phyloP scores from a whole-genome alignment of 2,113 vertebrate species.

The Ptychochromis oligacanthus region DNA sequence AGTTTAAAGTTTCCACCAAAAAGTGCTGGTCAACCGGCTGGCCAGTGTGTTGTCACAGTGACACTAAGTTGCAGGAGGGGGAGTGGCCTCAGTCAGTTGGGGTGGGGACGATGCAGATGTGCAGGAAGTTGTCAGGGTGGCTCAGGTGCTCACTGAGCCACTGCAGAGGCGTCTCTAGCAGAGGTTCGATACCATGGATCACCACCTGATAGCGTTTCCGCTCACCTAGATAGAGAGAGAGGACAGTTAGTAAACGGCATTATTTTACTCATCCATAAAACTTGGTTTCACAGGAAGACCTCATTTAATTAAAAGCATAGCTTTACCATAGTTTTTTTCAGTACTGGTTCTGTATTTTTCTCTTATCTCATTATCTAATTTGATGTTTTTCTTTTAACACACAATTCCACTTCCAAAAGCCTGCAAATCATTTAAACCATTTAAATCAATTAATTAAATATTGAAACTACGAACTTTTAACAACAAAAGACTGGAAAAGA shows the following conservation, averaged over 20 bases:
- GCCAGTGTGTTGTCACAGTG: background rate
- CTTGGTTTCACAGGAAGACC: background rate
- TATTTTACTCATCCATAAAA: background rate
- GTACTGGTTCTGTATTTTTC: background rate
- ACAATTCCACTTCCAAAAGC: background rate
- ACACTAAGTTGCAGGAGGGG: background rate
- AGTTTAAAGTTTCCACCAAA: background rate
- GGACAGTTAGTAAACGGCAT: background rate
- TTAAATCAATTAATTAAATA: background rate
- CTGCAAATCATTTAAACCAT: background rate
- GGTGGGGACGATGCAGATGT: slow-evolving; percentile 90
- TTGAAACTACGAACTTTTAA: background rate
- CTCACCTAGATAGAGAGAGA: slow-evolving; percentile 81
- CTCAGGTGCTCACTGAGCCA: slow-evolving; percentile 99
- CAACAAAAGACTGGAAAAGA: too few species aligned
- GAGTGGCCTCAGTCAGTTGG: slow-evolving; percentile 86
- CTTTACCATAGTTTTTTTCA: background rate
- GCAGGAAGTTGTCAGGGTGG: slow-evolving; percentile 98
- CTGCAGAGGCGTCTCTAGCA: slow-evolving; percentile 96
- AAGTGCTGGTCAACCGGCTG: background rate
- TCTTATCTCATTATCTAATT: background rate
- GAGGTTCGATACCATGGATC: slow-evolving; percentile 96
- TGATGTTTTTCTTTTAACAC: background rate
- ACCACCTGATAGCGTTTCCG: slow-evolving; percentile 92
- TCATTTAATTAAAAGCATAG: background rate